phyloP scores from a whole-genome alignment of 2,797 vertebrate genomes.

The Alcedo atthis region DNA sequence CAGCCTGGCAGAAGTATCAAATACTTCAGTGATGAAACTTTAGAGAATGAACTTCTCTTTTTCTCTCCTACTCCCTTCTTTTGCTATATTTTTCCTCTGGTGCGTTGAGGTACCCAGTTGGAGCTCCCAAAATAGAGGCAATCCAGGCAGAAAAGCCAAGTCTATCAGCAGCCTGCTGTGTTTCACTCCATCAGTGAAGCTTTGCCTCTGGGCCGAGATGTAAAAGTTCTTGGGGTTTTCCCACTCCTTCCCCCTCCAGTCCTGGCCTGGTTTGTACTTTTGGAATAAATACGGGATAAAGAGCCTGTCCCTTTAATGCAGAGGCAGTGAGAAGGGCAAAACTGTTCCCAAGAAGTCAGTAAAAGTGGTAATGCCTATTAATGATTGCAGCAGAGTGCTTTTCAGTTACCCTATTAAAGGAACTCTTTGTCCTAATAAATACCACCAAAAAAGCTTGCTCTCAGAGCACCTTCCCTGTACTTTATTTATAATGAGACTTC shows the following conservation, averaged over 20 bases:
- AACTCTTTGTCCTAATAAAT: constrained; percentile 82
- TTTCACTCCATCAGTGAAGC: background rate
- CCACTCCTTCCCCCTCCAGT: background rate
- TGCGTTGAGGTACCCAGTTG: constrained; percentile 42
- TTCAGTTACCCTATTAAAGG: constrained; percentile 79
- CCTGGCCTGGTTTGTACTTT: constrained; percentile 37
- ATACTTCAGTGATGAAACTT: background rate
- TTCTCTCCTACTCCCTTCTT: constrained; percentile 34
- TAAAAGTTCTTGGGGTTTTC: constrained; percentile 35
- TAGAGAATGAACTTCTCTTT: background rate
- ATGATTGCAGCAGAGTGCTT: constrained; percentile 76
- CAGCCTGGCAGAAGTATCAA: constrained; percentile 36
- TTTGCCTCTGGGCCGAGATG: constrained; percentile 18
- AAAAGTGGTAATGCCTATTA: constrained; percentile 77
- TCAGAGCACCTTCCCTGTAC: constrained; percentile 80
- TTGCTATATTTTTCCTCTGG: constrained; percentile 40
- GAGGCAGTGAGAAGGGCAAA: constrained; percentile 75
- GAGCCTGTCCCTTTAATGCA: constrained; percentile 61
- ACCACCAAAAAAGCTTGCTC: constrained; percentile 74
- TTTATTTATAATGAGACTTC: constrained; percentile 83
- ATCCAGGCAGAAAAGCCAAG: constrained; percentile 42
- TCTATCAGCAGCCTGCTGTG: constrained; percentile 22
- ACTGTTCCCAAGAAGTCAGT: constrained; percentile 76
- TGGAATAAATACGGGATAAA: constrained; percentile 34
- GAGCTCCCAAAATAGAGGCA: constrained; percentile 55